Base-by-base conservation (phyloP, 2,888 invertebrate genomes). In the Drosophila acutilabella region DNA sequence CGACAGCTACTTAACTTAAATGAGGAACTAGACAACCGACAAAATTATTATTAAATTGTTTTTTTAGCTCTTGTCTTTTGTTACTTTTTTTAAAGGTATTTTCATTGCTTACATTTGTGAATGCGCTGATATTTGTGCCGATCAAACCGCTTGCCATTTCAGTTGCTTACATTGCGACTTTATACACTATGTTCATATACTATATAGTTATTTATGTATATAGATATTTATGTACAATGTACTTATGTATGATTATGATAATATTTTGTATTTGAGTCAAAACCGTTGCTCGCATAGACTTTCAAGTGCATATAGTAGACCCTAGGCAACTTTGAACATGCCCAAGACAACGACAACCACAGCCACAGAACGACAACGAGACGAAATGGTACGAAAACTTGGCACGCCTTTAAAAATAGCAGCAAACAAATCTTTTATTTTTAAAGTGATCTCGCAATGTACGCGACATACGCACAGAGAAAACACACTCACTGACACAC, bases 361-460 rank as follows among this genome's bases (percentile, higher is more conserved):
- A 40, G 51, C 38, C 54, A 59, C 67, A 56, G 59, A 56, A 33
- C 58, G 48, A 40, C 42, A 62, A 51, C 67, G 62, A 54, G 48
- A 42, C 52, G 52, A 62, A 62, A 66, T 68, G 80, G 71, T 62
- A 87, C 67, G 56, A 77, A 87, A 84, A 78, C 85, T 88, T 88
- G 82, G 86, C 86, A 76, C 79, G 79, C 74, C 82, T 88, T 75
- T 88, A 86, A 74, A 86, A 89, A 86, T 86, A 86, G 86, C 83
- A 80, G 67, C 88, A 86, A 86, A 86, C 86, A 89, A 86, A 88
- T 89, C 74, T 84, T 71, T 88, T 89, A 89, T 86, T 88, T 85
- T 89, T 89, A 85, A 88, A 84, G 86, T 81, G 80, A 81, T 88
- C 82, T 79, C 79, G 74, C 74, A 81, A 78, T 68, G 70, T 67